phyloP scores from a whole-genome alignment of 1,140 invertebrate species.

The Brachionus rotundiformis region DNA sequence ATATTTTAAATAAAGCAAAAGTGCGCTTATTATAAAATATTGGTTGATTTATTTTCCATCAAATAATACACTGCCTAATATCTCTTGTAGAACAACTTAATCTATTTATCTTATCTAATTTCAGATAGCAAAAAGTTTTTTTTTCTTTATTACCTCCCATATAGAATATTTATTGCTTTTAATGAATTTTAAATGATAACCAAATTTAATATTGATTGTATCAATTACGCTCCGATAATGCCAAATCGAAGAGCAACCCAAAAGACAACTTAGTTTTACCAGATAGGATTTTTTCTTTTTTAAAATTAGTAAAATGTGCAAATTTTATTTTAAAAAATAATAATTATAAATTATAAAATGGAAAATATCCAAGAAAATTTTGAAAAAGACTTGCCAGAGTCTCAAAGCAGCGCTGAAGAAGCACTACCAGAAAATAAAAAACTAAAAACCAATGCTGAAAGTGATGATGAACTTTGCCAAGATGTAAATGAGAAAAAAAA shows the following conservation, averaged over 20 bases:
- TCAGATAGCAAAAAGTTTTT: neutral
- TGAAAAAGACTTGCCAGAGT: neutral
- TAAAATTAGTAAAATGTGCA: neutral
- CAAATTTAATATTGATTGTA: neutral
- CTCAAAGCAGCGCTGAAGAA: neutral
- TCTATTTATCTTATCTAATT: neutral
- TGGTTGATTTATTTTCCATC: neutral
- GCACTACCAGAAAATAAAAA: neutral
- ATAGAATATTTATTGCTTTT: neutral
- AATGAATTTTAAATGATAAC: neutral
- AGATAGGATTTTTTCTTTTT: neutral
- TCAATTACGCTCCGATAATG: neutral
- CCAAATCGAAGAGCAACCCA: neutral
- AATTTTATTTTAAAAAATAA: neutral
- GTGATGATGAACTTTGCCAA: conserved; percentile 23
- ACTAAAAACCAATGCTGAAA: neutral
- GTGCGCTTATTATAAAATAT: neutral
- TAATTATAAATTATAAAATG: neutral
- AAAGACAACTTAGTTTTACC: neutral
- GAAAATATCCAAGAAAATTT: neutral
- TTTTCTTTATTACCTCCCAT: neutral
- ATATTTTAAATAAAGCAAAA: conserved; percentile 13
- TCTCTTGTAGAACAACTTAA: neutral
- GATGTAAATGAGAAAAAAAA: conserved; percentile 16
- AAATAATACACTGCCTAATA: neutral